phyloP scores from a whole-genome alignment of 2,888 invertebrate species.

The Clepsis dumicolana region DNA sequence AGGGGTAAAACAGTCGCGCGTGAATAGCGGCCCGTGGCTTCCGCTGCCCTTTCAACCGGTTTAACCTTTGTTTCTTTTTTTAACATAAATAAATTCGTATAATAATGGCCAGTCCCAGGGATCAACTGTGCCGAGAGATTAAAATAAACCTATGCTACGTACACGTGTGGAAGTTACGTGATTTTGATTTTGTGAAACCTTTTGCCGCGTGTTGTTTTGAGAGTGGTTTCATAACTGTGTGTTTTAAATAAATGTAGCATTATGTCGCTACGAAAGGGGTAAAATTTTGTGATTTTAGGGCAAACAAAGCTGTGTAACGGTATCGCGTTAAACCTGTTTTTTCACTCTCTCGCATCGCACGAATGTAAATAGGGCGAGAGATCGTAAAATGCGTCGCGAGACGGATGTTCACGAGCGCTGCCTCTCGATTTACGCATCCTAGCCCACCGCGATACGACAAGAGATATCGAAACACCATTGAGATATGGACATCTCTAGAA shows the following conservation, averaged over 20 bases:
- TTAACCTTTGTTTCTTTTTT: slow-evolving; percentile 54
- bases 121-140: slow-evolving; percentile 45
- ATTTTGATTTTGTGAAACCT: slow-evolving; percentile 26
- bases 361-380: slow-evolving; percentile 32
- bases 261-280: neutral
- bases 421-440: slow-evolving; percentile 44
- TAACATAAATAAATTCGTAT: slow-evolving; percentile 42
- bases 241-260: slow-evolving; percentile 1
- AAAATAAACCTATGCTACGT: slow-evolving; percentile 29
- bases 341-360: slow-evolving; percentile 21
- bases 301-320: slow-evolving; percentile 14
- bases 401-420: slow-evolving; percentile 41
- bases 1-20: slow-evolving; percentile 46
- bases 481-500: slow-evolving; percentile 9
- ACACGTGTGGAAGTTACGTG: slow-evolving; percentile 19
- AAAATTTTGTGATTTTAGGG: neutral
- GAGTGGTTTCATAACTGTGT: slow-evolving; percentile 13
- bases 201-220: slow-evolving; percentile 1
- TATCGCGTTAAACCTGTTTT: slow-evolving; percentile 35
- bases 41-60: slow-evolving; percentile 58
- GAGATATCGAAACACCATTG: slow-evolving; percentile 22
- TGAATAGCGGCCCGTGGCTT: slow-evolving; percentile 52
- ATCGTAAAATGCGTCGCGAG: slow-evolving; percentile 34
- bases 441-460: slow-evolving; percentile 18
- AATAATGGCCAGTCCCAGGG: slow-evolving; percentile 48